Evolutionary conservation across 2,888 invertebrate species (phyloP).

Genomic region (Lasioglossum marginatum): DNA sequence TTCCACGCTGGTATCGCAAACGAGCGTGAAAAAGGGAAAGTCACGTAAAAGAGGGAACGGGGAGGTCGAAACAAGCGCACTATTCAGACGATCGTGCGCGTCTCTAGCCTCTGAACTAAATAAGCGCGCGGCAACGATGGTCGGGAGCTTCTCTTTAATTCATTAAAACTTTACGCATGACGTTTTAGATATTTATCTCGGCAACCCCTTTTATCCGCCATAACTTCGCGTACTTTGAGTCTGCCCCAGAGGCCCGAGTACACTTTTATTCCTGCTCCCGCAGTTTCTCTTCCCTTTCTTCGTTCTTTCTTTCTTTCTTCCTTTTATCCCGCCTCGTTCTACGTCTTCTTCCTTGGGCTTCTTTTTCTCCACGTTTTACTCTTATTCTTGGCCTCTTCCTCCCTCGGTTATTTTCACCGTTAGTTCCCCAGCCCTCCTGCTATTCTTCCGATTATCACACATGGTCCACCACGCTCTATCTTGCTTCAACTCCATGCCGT

Average conservation of each 20-base stretch:
- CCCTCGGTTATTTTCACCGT: slow-evolving; percentile 11
- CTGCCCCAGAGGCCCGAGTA: slow-evolving; percentile 48
- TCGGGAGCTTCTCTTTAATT: slow-evolving; percentile 71
- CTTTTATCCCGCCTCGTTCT: background rate
- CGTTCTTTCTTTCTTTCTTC: background rate
- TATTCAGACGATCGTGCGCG: slow-evolving; percentile 54
- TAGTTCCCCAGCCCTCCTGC: background rate
- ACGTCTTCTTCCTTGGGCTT: background rate
- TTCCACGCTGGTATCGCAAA: slow-evolving; percentile 21
- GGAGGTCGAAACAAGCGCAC: slow-evolving; percentile 4
- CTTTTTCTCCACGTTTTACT: slow-evolving; percentile 9
- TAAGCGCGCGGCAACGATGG: slow-evolving; percentile 54
- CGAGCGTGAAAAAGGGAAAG: slow-evolving; percentile 22
- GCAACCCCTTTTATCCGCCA: slow-evolving; percentile 65
- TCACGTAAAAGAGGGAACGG: background rate
- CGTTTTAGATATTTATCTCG: slow-evolving; percentile 73
- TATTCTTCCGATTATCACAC: slow-evolving; percentile 1
- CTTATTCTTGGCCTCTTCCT: background rate
- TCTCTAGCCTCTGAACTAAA: slow-evolving; percentile 54
- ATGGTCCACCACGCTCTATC: background rate
- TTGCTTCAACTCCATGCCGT: background rate
- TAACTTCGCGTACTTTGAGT: slow-evolving; percentile 61
- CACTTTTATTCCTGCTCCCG: slow-evolving; percentile 62
- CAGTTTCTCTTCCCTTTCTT: slow-evolving; percentile 36
- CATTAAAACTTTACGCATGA: slow-evolving; percentile 76